Evolutionary conservation across 2,797 vertebrate genomes (phyloP), one percentile per base, ranked within the genome.

Genomic region (Hybognathus amarus): DNA sequence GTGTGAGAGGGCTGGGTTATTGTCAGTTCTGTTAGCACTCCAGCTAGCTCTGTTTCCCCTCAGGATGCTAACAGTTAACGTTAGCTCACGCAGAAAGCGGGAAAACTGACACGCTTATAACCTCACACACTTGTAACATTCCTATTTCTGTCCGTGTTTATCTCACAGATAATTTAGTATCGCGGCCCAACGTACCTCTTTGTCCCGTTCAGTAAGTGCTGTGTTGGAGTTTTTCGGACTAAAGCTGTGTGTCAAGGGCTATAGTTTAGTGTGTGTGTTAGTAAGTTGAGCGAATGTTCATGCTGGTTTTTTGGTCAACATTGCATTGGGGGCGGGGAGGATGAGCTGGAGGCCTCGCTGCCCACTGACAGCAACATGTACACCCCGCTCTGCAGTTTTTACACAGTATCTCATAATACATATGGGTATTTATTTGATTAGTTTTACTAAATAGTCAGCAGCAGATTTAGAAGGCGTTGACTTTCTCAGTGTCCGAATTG

Each of bases 301-400:
- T 93, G 91, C 91, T 95, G 94, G 93, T 95, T 95, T 94, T n/a
- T 93, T 89, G 91, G 90, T 92, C 89, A 93, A 92, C 90, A 91
- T 78, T 68, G 80, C 80, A 67, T 24, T 83, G 76, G 86, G 87
- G 88, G 90, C 92, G 94, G 94, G 94, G 89, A 89, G 94, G 89
- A 89, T 85, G 88, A 86, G 84, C 74, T 70, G 80, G 85, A 87
- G 89, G 87, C 85, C 85, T 78, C 22, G 77, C 73, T 80, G 85
- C 45, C 78, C 78, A 71, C 75, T 83, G 82, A 83, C 82, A 83
- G 82, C 66, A 83, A 61, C 82, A 78, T 56, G 30, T 33, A 61
- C 64, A 70, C 15, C 52, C 66, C 27, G 22, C 22, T 54, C 73
- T 75, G 52, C 68, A 47, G 7, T n/a, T 61, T 42, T 18, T 12